These are phyloP conservation scores for Luffia ferchaultella DNA, from an alignment of 2,888 invertebrate genomes.

Conservation along the genomic window DNA sequence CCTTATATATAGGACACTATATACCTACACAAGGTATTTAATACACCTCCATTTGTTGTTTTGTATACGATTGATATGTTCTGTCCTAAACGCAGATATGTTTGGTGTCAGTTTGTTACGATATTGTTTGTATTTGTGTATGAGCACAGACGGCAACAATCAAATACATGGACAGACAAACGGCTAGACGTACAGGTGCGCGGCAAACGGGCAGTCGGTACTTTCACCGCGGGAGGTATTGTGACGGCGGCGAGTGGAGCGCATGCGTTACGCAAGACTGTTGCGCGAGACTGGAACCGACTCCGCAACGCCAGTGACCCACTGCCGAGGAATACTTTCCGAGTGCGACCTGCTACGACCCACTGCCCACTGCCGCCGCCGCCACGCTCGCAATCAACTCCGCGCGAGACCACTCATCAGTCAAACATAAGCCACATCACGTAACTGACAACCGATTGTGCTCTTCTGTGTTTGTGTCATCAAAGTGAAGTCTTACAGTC, in stretches of 20 bases:
- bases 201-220: conserved; percentile 27
- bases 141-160: neutral
- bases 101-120: too few species aligned
- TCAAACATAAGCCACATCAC: neutral
- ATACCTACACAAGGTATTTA: too few species aligned
- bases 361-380: conserved; percentile 46
- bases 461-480: neutral
- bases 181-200: neutral
- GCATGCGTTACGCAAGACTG: conserved; percentile 53
- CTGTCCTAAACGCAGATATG: too few species aligned
- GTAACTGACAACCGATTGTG: neutral
- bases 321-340: neutral
- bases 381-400: conserved; percentile 31
- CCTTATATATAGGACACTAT: too few species aligned
- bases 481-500: neutral
- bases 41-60: too few species aligned
- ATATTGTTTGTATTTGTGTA: too few species aligned
- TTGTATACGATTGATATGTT: too few species aligned
- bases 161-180: too few species aligned
- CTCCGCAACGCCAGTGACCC: neutral
- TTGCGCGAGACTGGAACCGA: conserved; percentile 41
- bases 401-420: conserved; percentile 15
- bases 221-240: conserved; percentile 45
- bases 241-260: conserved; percentile 21
- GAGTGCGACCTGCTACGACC: conserved; percentile 48